Evolutionary conservation across 2,113 vertebrate species (phyloP), one percentile per base, ranked within the genome.

Genomic region (Uria lomvia): DNA sequence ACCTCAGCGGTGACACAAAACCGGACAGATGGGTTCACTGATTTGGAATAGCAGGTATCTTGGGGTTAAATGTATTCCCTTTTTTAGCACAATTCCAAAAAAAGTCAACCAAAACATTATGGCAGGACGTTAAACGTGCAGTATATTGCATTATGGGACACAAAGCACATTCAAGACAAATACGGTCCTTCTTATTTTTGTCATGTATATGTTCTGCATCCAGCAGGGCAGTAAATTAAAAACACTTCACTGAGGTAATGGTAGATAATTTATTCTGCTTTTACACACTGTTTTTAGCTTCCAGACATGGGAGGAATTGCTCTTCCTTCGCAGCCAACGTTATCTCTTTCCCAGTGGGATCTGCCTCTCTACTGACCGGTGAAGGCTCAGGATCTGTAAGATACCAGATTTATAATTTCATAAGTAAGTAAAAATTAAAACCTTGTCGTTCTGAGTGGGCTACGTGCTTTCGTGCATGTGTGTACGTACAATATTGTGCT

Each of bases 161-260:
- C 32, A 86, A 72, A 84, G 47, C 19, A 86, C 65, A 52, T 63
- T 88, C 50, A 52, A 60, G 42, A 63, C 53, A 81, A 94, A 92
- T n/a, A 71, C 29, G 40, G 56, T 67, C 72, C n/a, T 74, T 8
- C 38, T 86, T 86, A 24, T 78, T 94, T 94, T 94, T 84, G 71
- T 86, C 52, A 45, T 60, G 42, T 72, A 9, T 91, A 24, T 53
- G 26, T 75, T 89, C 38, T 58, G 36, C 60, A 91, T 94, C 89
- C 75, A 96, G 45, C 94, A 89, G 66, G 73, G 80, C 60, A 87
- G 58, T 89, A 87, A 95, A 95, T 96, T 87, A 93, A 94, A 97
- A 96, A 20, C 60, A 84, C 22, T 95, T 97, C 74, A 90, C 60
- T 10, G 8, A 94, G 62, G 73, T 92, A 87, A 85, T 78, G 38